A percentile compares a stretch with the other conserved stretches of the same genome.
Conservation (phyloP, 2,113 vertebrate genomes). For the Ondatra zibethicus region DNA sequence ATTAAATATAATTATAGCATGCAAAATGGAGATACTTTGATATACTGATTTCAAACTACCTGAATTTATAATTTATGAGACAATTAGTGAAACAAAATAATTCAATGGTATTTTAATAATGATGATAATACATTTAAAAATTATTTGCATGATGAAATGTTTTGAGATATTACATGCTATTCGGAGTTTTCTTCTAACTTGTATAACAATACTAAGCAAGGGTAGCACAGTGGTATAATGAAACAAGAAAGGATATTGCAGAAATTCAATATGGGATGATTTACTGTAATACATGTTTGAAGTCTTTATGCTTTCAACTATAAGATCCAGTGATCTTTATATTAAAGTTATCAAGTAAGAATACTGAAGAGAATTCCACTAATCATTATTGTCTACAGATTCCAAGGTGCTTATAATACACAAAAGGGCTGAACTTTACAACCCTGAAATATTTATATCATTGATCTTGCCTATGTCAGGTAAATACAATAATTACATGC, state of each 20-base stretch:
- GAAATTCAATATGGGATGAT: not conserved
- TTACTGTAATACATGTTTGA: not conserved
- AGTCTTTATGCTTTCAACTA: not conserved
- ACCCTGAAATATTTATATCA: not conserved
- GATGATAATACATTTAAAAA: not conserved
- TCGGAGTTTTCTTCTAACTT: not conserved
- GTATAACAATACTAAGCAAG: not conserved
- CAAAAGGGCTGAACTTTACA: not conserved
- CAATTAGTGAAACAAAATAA: not conserved
- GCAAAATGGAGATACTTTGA: not conserved
- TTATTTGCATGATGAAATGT: not conserved
- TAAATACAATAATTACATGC: not conserved
- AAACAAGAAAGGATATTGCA: not conserved
- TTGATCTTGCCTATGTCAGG: not conserved
- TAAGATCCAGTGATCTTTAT: not conserved
- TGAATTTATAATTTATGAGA: slow-evolving; percentile 3
- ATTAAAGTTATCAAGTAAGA: slow-evolving; percentile 18
- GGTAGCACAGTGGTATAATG: not conserved
- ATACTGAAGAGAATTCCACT: not conserved
- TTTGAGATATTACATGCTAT: not conserved
- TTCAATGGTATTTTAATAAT: not conserved
- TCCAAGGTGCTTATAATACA: not conserved
- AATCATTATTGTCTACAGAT: not conserved
- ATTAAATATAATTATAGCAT: not conserved
- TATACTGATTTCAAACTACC: not conserved